A percentile compares a stretch with the other conserved stretches of the same genome.
Conservation (phyloP, 2,113 vertebrate species). For the Eolophus roseicapilla region DNA sequence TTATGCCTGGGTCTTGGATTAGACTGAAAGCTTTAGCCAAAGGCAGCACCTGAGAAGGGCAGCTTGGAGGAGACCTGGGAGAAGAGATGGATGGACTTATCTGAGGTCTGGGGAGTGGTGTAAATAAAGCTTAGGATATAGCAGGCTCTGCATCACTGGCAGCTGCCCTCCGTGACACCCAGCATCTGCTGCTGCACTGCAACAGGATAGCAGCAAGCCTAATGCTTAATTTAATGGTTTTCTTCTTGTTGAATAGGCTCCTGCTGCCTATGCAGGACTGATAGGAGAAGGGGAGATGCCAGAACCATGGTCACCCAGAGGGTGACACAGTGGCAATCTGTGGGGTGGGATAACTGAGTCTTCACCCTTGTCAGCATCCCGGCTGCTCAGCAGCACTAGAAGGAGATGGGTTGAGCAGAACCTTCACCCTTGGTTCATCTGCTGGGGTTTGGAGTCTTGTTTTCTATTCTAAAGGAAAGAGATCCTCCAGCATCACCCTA, state of each 20-base stretch:
- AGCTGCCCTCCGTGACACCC: background rate
- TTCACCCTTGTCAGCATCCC: background rate
- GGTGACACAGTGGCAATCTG: background rate
- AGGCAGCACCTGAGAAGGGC: background rate
- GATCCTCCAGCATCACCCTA: background rate
- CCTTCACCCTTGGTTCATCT: background rate
- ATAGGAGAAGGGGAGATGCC: background rate
- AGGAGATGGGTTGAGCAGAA: background rate
- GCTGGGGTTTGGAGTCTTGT: background rate
- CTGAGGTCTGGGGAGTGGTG: background rate
- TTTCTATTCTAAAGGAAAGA: background rate
- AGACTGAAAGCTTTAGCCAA: background rate
- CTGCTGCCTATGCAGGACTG: background rate
- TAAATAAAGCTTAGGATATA: background rate
- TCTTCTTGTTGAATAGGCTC: background rate
- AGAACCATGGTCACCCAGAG: background rate
- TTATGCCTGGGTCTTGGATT: background rate
- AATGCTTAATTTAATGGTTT: background rate
- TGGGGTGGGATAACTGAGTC: background rate
- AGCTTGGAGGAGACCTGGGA: background rate
- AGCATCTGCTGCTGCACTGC: background rate
- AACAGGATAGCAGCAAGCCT: background rate
- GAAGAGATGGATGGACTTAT: background rate
- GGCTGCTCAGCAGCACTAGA: background rate
- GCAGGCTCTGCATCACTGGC: background rate